A percentile compares a stretch with the other conserved stretches of the same genome.
Evolutionary conservation across 1,140 invertebrate species (phyloP).

Genomic region (Metopolophium dirhodum): DNA sequence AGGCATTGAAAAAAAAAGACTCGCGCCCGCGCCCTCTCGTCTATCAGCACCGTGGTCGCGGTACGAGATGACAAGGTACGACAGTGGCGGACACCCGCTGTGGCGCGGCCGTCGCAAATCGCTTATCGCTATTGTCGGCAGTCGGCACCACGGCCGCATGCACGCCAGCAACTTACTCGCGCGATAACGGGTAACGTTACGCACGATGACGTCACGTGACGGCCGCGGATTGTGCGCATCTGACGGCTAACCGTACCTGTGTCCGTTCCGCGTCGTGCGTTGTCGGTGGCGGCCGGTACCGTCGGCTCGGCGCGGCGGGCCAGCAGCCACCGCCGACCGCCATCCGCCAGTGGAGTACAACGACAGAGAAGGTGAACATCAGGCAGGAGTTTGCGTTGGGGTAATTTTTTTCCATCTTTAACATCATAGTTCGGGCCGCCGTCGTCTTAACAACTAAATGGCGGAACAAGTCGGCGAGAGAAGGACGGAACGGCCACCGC

Average conservation of each 20-base stretch:
- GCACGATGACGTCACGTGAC: neutral
- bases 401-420: constrained; percentile 57
- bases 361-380: constrained; percentile 57
- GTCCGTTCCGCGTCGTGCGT: neutral
- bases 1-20: neutral
- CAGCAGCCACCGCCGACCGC: constrained; percentile 16
- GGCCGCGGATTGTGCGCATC: neutral
- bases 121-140: neutral
- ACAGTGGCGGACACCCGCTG: neutral
- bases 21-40: constrained; percentile 32
- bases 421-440: constrained; percentile 51
- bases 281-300: constrained; percentile 38
- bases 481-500: constrained; percentile 40
- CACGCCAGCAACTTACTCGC: neutral
- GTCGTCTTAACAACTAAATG: constrained; percentile 51
- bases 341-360: constrained; percentile 53
- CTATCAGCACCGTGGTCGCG: constrained; percentile 11
- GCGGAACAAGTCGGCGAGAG: constrained; percentile 54
- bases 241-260: neutral
- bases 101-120: neutral
- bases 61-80: neutral
- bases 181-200: neutral
- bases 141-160: neutral
- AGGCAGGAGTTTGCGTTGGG: constrained; percentile 56
- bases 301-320: neutral